Percentiles rank a stretch among this genome's conserved stretches.
These are phyloP conservation scores for Stichopus horrens DNA, from an alignment of 53 echinoderm and acorn worm species.

Conservation along the genomic window DNA sequence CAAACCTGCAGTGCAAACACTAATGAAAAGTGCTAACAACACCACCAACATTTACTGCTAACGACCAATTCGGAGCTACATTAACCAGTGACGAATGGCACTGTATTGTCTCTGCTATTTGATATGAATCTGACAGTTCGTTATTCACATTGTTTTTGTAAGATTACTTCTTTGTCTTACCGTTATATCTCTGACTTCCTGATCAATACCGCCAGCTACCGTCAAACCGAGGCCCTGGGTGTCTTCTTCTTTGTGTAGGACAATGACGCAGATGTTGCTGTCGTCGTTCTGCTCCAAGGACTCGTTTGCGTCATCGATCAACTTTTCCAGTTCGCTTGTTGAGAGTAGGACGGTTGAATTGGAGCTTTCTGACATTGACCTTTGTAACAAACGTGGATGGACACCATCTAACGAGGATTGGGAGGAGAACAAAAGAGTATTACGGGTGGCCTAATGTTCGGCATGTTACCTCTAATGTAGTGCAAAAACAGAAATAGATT, in stretches of 20 bases:
- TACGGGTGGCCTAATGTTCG: too few relatives aligned
- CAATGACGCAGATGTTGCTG: constrained; percentile 79
- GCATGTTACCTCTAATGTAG: too few relatives aligned
- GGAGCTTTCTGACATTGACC: constrained; percentile 92
- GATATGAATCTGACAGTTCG: too few relatives aligned
- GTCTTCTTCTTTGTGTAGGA: constrained; percentile 88
- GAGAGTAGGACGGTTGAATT: constrained; percentile 91
- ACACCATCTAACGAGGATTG: background rate
- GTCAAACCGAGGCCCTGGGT: constrained; percentile 87
- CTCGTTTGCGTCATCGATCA: constrained; percentile 96
- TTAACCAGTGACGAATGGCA: too few relatives aligned
- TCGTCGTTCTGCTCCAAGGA: constrained; percentile 88
- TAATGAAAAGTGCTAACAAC: too few relatives aligned
- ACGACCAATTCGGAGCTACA: too few relatives aligned
- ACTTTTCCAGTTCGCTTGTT: constrained; percentile 83
- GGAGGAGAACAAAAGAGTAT: background rate
- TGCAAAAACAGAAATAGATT: too few relatives aligned
- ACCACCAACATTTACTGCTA: too few relatives aligned
- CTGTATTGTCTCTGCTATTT: too few relatives aligned
- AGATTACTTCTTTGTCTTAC: constrained; percentile 50
- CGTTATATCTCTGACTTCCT: constrained; percentile 91
- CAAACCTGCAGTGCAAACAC: too few relatives aligned
- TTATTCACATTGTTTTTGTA: too few relatives aligned
- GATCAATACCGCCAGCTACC: constrained; percentile 84
- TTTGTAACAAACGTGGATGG: constrained; percentile 63